Evolutionary conservation across 1,140 invertebrate species (phyloP).

Genomic region (Dinothrombium tinctorium): DNA sequence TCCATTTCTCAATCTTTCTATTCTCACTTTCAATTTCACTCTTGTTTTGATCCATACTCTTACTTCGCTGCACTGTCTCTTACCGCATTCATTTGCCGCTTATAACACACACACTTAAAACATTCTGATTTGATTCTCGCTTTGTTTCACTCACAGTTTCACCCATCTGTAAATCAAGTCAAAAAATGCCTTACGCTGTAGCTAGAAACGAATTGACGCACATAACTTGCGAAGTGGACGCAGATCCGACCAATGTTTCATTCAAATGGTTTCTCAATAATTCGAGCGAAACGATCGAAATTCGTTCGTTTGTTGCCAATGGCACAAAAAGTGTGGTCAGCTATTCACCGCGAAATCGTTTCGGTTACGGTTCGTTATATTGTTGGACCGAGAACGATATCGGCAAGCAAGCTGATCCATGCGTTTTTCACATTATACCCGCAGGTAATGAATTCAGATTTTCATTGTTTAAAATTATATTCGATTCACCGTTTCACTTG

Average conservation of each 20-base stretch:
- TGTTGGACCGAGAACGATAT: constrained; percentile 17
- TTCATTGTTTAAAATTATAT: too few relatives aligned
- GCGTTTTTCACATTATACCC: constrained; percentile 13
- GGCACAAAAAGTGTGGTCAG: not conserved
- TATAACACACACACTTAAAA: too few relatives aligned
- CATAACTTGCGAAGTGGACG: constrained; percentile 55
- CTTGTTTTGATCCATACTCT: too few relatives aligned
- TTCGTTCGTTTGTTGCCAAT: constrained; percentile 22
- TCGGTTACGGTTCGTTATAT: constrained; percentile 13
- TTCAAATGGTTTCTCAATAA: constrained; percentile 19
- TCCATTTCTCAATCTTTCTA: too few relatives aligned
- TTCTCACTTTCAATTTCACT: too few relatives aligned
- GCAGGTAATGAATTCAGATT: too few relatives aligned
- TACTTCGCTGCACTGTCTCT: too few relatives aligned
- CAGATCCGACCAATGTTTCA: constrained; percentile 33
- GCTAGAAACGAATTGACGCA: constrained; percentile 59
- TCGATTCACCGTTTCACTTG: too few relatives aligned
- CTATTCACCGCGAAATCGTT: constrained; percentile 14
- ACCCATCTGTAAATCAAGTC: constrained; percentile 35
- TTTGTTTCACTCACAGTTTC: constrained; percentile 19
- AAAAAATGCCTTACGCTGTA: constrained; percentile 41
- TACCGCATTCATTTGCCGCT: too few relatives aligned
- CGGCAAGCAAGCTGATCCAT: constrained; percentile 17
- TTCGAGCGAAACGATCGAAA: constrained; percentile 35
- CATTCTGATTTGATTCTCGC: not conserved